Conservation (phyloP, 2,113 vertebrate genomes). For the Petromus typicus region DNA sequence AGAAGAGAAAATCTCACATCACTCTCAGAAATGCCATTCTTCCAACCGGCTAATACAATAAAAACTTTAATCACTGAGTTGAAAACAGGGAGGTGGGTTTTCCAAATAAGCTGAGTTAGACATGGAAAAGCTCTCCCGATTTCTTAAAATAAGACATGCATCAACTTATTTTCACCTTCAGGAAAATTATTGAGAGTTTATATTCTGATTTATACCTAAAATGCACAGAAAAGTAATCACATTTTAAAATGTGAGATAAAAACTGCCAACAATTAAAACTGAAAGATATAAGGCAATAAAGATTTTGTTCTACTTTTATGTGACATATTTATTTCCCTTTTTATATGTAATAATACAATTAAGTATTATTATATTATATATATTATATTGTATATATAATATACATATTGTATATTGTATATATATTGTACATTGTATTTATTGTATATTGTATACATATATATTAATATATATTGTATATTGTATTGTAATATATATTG, state of each 20-base stretch:
- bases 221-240: not conserved
- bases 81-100: not conserved
- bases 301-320: not conserved
- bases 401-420: too few species aligned
- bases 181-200: not conserved
- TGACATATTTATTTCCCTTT: slow-evolving; percentile 1
- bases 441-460: too few species aligned
- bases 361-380: too few species aligned
- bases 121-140: not conserved
- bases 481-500: too few species aligned
- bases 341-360: not conserved
- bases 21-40: not conserved
- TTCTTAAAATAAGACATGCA: not conserved
- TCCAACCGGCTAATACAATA: not conserved
- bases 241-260: not conserved
- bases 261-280: not conserved
- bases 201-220: not conserved
- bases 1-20: not conserved
- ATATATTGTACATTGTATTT: too few species aligned
- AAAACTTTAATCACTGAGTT: not conserved
- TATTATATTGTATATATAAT: too few species aligned
- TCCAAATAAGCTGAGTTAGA: not conserved
- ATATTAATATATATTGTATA: too few species aligned
- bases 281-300: not conserved
- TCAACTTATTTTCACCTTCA: not conserved